Evolutionary conservation across 2,797 vertebrate species (phyloP).

Genomic region (Neopelma chrysocephalum): DNA sequence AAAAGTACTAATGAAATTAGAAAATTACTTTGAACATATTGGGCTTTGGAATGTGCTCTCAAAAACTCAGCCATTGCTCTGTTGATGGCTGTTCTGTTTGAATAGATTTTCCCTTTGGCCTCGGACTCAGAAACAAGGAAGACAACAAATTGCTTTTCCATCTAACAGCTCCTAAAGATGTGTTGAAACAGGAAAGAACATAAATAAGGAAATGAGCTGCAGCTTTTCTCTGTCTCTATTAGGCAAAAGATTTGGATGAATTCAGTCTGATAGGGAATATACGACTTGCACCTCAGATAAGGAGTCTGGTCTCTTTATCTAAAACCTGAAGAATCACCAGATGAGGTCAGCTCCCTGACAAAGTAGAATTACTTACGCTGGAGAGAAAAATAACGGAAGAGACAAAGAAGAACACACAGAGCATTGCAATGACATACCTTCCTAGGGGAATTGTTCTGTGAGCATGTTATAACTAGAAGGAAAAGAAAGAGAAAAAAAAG

Average conservation of each 20-base stretch:
- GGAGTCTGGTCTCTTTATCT: not conserved
- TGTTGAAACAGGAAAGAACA: not conserved
- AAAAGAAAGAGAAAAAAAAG: not conserved
- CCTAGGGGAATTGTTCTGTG: not conserved
- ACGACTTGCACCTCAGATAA: not conserved
- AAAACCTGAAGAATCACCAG: not conserved
- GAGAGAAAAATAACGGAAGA: not conserved
- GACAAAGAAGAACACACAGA: not conserved
- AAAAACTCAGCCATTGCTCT: not conserved
- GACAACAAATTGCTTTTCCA: not conserved
- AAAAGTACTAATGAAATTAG: not conserved
- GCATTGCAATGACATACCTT: not conserved
- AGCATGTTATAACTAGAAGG: not conserved
- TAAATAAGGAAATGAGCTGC: conserved; percentile 28
- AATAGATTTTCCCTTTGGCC: conserved; percentile 3
- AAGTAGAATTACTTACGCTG: not conserved
- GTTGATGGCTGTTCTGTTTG: not conserved
- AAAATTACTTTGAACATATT: not conserved
- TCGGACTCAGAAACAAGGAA: not conserved
- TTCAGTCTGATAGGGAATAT: not conserved
- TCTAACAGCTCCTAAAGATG: not conserved
- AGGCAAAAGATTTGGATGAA: not conserved
- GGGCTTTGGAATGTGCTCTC: not conserved
- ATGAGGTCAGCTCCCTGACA: not conserved
- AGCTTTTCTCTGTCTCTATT: not conserved